A percentile compares a stretch with the other conserved stretches of the same genome.
These are phyloP conservation scores for Regulus satrapa DNA, from an alignment of 2,113 vertebrate genomes.

Conservation along the genomic window DNA sequence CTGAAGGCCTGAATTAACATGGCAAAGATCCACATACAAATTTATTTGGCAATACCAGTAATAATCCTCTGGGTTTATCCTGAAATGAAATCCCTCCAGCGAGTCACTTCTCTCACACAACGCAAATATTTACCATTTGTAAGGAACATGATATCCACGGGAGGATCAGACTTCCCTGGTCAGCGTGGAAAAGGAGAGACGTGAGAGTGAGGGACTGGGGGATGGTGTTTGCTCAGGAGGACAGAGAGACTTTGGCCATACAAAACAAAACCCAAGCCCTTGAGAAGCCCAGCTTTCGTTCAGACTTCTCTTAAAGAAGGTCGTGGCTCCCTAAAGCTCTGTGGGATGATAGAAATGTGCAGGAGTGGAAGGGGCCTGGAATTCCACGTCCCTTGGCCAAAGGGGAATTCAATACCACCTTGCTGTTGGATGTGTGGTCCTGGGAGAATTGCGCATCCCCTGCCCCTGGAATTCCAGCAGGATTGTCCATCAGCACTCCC, in stretches of 20 bases:
- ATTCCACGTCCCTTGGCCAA: neutral
- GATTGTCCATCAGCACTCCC: neutral
- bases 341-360: neutral
- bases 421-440: neutral
- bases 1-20: rapidly evolving
- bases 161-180: neutral
- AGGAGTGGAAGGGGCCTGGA: neutral
- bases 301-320: neutral
- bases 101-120: neutral
- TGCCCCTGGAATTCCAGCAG: neutral
- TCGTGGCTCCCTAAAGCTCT: neutral
- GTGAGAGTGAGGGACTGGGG: neutral
- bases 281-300: neutral
- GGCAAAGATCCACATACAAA: neutral
- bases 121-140: neutral
- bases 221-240: neutral
- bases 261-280: neutral
- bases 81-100: neutral
- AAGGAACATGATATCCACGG: neutral
- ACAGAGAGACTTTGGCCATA: neutral
- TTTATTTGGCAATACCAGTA: neutral
- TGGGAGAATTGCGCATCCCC: neutral
- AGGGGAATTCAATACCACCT: neutral
- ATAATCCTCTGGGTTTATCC: neutral
- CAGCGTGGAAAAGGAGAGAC: neutral